Evolutionary conservation across 1,140 invertebrate genomes (phyloP), one percentile per base, ranked within the genome.

Genomic region (Drosophila tsacasi): DNA sequence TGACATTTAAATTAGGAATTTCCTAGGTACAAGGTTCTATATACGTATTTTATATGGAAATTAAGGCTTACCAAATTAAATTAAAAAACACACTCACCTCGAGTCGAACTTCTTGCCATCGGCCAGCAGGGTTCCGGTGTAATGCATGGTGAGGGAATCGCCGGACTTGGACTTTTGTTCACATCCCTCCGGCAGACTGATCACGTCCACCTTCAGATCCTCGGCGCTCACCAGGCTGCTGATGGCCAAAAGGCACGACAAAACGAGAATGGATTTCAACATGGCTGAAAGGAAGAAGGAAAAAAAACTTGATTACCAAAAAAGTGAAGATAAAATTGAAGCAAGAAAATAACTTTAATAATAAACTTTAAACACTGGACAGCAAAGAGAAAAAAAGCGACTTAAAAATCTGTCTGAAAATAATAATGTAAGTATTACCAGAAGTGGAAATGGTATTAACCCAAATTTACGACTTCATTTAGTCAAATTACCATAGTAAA

Each of bases 21-120:
- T 47, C 13, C 13, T 15, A 23, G 12, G 9, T 32, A 32, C 44
- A 23, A 46, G 5, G 21, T 47, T 3, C 13, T 8, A 23, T 47
- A 6, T 7, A 15, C 44, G 15, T n/a, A 8, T 2, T 32, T 21
- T 25, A 3, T 21, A 44, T 47, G 19, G 15, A 35, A 49, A 35
- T 3, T 23, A 0, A 0, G 10, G 32, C 32, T 4, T 12, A 12
- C 32, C 10, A 35, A 35, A 35, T 35, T 12, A 4, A 35, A 35
- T 35, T 3, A 10, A 15, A 2, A 15, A 5, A 49, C 23, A 9
- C 13, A 94, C 94, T 95, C 94, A 98, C 97, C 97, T 98, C 79
- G 97, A 98, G 93, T 99, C 97, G 92, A 99, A 99, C 94, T 98
- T 97, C 85, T 95, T 97, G 61, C 97, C 97, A 93, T 98, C 97